Conservation (phyloP, 2,113 vertebrate species). For the Oncorhynchus mykiss region DNA sequence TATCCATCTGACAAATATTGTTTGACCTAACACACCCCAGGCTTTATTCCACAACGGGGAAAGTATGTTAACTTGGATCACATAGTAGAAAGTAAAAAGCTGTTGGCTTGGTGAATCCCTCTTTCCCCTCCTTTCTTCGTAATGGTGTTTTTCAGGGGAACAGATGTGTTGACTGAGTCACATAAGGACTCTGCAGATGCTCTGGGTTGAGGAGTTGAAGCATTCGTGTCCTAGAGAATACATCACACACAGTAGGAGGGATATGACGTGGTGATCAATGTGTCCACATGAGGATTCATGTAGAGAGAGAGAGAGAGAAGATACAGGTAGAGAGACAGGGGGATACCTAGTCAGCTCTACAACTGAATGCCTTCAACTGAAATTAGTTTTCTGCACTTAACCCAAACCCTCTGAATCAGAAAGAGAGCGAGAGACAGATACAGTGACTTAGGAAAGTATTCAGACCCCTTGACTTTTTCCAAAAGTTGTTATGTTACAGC, state of each 20-base stretch:
- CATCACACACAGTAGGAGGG: conserved; percentile 1
- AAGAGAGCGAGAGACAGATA: too few species aligned
- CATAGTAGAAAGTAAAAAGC: conserved; percentile 32
- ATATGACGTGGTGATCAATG: neutral
- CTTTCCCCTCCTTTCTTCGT: conserved; percentile 14
- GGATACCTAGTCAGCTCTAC: too few species aligned
- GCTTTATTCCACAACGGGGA: conserved; percentile 20
- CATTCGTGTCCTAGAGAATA: neutral
- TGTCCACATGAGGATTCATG: too few species aligned
- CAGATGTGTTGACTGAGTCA: conserved; percentile 51
- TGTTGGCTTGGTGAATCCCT: neutral
- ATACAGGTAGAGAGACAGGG: too few species aligned
- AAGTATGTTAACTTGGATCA: conserved; percentile 8
- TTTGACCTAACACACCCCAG: neutral
- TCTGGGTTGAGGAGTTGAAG: conserved; percentile 24
- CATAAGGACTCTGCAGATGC: conserved; percentile 49
- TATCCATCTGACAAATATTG: neutral
- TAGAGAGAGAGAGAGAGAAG: too few species aligned
- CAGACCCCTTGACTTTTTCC: too few species aligned
- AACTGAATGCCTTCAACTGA: too few species aligned
- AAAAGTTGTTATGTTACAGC: too few species aligned
- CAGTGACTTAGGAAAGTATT: too few species aligned
- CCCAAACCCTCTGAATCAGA: too few species aligned
- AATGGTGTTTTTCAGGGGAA: conserved; percentile 25
- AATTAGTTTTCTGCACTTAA: too few species aligned